A percentile compares a stretch with the other conserved stretches of the same genome.
These are phyloP conservation scores for Seira sanloemensis DNA, from an alignment of 2,888 invertebrate genomes.

Conservation along the genomic window DNA sequence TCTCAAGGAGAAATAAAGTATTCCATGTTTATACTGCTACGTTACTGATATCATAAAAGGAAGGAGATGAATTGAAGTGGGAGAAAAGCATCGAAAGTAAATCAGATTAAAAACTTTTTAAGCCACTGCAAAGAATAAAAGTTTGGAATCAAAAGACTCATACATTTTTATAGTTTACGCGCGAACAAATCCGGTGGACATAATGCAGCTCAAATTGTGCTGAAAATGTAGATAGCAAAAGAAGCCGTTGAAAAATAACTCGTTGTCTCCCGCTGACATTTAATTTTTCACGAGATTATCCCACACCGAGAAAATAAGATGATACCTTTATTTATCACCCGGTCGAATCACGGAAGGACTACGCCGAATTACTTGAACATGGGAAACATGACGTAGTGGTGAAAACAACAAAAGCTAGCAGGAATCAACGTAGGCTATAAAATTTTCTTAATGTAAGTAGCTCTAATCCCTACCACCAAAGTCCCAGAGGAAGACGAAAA, in stretches of 20 bases:
- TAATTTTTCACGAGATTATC: background rate
- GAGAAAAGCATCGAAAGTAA: background rate
- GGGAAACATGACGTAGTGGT: conserved; percentile 12
- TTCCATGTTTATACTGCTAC: background rate
- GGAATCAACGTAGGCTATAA: background rate
- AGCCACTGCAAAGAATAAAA: background rate
- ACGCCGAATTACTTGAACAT: background rate
- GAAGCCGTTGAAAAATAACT: background rate
- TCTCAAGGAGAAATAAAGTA: background rate
- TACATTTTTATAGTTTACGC: background rate
- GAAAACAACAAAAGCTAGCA: background rate
- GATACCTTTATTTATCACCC: conserved; percentile 2
- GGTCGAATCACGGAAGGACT: background rate
- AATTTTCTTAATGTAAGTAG: background rate
- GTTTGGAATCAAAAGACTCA: background rate
- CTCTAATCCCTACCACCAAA: background rate
- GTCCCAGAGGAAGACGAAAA: background rate
- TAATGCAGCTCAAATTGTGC: background rate
- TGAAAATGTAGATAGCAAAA: background rate
- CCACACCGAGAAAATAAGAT: background rate
- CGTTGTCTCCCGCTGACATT: background rate
- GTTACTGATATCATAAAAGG: background rate
- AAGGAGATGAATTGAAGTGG: background rate
- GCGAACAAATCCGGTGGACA: background rate
- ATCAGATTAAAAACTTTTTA: background rate